Evolutionary conservation across 1,140 invertebrate genomes (phyloP), one percentile per base, ranked within the genome.

Genomic region (Subanguina moxae): DNA sequence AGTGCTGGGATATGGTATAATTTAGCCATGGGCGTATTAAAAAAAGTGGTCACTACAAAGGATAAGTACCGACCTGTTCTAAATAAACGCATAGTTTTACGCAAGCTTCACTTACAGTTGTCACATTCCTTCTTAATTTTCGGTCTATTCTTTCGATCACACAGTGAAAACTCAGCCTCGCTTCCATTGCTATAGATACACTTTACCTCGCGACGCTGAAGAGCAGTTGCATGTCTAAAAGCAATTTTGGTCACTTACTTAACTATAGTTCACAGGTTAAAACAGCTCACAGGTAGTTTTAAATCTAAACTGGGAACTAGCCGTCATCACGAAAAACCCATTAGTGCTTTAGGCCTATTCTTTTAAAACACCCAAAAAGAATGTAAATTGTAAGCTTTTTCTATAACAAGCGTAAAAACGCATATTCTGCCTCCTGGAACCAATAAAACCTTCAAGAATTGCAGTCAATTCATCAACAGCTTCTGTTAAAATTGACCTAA

Each of bases 171-270:
- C 32, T 82, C 78, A 43, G 73, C 69, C 38, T 63, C 52, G 17
- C 80, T 82, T 38, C 72, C 74, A 66, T 81, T 82, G 11, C 45
- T 43, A 57, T 70, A 82, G 19, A 70, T 57, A 62, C 79, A 81
- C 43, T 68, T 65, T 17, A 77, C 67, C 17, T 78, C 67, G 42
- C 78, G 61, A 45, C 65, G 43, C 67, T 74, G 67, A 67, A 73
- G 30, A n/a, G 25, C 17, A 17, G 27, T 59, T 17, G 8, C 52
- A 32, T 64, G 25, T 52, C 9, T 17, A 38, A 62, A 21, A n/a
- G 21, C 21, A 62, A 38, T 1, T 62, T 30, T 30, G n/a, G n/a
- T 19, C 27, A 13, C 9, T 28, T 30, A 17, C 42, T 11, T 61
- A 19, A 21, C 23, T n/a, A 32, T 42, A 32, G 58, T 61, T 32